A percentile compares a stretch with the other conserved stretches of the same genome.
Conservation (phyloP, 2,113 vertebrate species). For the Sturnus vulgaris region DNA sequence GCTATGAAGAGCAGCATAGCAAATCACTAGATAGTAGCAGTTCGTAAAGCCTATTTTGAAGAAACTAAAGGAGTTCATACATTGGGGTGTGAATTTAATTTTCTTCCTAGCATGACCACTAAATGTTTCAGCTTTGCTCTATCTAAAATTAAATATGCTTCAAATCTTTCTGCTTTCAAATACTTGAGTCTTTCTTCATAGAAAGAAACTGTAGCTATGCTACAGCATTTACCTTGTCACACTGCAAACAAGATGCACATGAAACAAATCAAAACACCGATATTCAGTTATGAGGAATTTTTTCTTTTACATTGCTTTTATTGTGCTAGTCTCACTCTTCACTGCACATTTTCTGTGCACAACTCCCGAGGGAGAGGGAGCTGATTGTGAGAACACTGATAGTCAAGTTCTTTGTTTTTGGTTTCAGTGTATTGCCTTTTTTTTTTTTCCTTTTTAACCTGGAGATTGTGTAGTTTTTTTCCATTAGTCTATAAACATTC, state of each 20-base stretch:
- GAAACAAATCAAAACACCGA: not conserved
- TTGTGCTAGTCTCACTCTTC: slow-evolving; percentile 15
- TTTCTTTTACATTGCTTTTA: not conserved
- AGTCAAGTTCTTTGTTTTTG: not conserved
- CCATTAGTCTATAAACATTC: not conserved
- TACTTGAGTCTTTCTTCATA: not conserved
- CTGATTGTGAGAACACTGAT: not conserved
- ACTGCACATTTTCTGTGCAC: not conserved
- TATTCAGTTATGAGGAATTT: not conserved
- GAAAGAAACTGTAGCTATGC: not conserved
- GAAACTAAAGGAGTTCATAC: not conserved
- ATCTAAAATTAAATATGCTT: not conserved
- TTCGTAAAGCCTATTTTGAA: not conserved
- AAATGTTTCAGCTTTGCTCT: not conserved
- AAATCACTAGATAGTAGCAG: not conserved
- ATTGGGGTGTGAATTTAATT: not conserved
- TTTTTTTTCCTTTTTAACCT: not conserved
- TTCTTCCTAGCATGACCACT: not conserved
- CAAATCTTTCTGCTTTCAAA: not conserved
- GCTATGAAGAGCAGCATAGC: not conserved
- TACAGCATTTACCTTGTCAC: not conserved
- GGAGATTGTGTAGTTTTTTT: not conserved
- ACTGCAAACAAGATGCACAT: not conserved
- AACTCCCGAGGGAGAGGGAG: not conserved
- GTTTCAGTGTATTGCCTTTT: not conserved